Evolutionary conservation across 2,888 invertebrate species (phyloP), one percentile per base, ranked within the genome.

Genomic region (Gryllus longicercus): DNA sequence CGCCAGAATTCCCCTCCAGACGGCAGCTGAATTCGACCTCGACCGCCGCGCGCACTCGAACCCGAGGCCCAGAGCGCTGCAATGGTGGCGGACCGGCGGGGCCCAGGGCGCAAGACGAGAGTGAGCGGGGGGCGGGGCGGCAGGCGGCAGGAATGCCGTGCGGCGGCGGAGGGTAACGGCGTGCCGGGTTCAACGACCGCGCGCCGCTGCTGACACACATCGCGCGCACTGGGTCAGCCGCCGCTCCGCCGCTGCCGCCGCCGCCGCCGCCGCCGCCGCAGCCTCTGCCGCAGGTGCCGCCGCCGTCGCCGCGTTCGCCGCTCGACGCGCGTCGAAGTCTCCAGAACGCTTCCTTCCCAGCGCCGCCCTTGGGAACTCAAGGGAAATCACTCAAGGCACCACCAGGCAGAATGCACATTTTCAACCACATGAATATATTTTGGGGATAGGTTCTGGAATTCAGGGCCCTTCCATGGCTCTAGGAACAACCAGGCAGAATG

Each of bases 131-230:
- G 63, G 16, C 63, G 16, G 0, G 16, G 63, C 16, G 12, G 63
- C n/a, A 0, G 14, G 63, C 16, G 63, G 16, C 14, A 18, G 63
- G n/a, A n/a, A 63, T 38, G 63, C 16, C n/a, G 63, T n/a, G n/a
- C 16, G 63, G 63, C 63, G n/a, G 63, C 16, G 63, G 63, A n/a
- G n/a, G 63, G 63, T 63, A n/a, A 14, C 14, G 63, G n/a, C 14
- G 16, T 14, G n/a, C 50, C 78, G 78, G 78, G 78, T 50, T 78
- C 78, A 51, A 78, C 78, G 78, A 78, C 78, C 51, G 21, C 50
- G n/a, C 77, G 18, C 23, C 78, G 51, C 51, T 51, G 51, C 51
- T 51, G 78, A 78, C 63, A 63, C 63, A 63, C 63, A 63, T 63
- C n/a, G 63, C 63, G 63, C 63, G 63, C 63, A 63, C 63, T 63